A percentile compares a stretch with the other conserved stretches of the same genome.
These are phyloP conservation scores for Aphelocoma coerulescens DNA, from an alignment of 2,113 vertebrate genomes.

Conservation along the genomic window DNA sequence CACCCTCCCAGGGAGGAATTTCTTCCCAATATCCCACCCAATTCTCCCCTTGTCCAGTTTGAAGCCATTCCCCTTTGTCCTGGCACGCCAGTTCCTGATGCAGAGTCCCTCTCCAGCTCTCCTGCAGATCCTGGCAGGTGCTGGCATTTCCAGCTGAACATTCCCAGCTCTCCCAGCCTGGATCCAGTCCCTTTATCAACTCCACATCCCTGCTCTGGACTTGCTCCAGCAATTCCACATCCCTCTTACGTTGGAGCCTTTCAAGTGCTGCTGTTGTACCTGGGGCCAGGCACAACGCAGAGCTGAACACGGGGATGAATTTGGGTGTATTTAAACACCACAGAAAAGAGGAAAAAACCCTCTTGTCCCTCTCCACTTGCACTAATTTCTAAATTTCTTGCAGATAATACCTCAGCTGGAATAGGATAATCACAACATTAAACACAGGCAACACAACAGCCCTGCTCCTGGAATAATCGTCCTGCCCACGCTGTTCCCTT, in stretches of 20 bases:
- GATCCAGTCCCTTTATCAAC: background rate
- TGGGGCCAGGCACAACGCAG: background rate
- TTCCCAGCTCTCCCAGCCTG: background rate
- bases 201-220: background rate
- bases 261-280: background rate
- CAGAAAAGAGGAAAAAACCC: background rate
- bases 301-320: background rate
- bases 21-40: background rate
- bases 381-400: background rate
- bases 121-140: background rate
- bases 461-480: background rate
- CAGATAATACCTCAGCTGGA: background rate
- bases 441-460: background rate
- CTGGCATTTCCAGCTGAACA: background rate
- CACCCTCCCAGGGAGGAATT: too few relatives aligned
- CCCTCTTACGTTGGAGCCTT: background rate
- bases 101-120: background rate
- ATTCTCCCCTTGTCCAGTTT: accelerated
- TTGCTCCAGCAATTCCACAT: background rate
- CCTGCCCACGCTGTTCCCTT: background rate
- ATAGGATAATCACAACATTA: background rate
- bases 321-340: background rate
- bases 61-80: background rate
- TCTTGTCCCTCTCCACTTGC: background rate
- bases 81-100: background rate